Evolutionary conservation across 2,113 vertebrate genomes (phyloP), one percentile per base, ranked within the genome.

Genomic region (Dipodomys stephensi): DNA sequence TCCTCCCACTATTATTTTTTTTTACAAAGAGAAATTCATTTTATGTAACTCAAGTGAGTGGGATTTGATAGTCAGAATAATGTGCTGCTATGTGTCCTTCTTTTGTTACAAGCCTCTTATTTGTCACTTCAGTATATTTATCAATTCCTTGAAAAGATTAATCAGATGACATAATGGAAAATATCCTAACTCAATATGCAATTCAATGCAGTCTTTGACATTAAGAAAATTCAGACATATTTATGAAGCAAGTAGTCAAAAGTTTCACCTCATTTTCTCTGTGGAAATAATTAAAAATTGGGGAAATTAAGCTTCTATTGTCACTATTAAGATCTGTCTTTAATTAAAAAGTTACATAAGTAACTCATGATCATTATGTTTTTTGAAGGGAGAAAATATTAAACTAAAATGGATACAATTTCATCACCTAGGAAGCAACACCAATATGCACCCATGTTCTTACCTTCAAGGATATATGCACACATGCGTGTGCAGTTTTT

Each of bases 21-120:
- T 78, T 15, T 73, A 84, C 90, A 79, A 93, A 78, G 30, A 78
- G 62, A 81, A 82, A 94, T 96, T 93, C 49, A 91, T 90, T 93
- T 96, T 89, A 76, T 8, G 15, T 62, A 78, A 93, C 35, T 78
- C n/a, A 88, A 72, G 68, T 23, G 73, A 72, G 27, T 80, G 30
- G 39, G 4, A 93, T 90, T 80, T 84, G 78, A 92, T 67, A 87
- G 77, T 83, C 60, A 79, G 72, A 84, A 71, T 65, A 87, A 84
- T 69, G 16, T 39, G 25, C 76, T 65, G 28, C 39, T 72, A 44
- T 62, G 13, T 39, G 10, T 67, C 53, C 46, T 79, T 85, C 57
- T 49, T 84, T 77, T 85, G 72, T n/a, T 84, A 5, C 1, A 90
- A 90, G 80, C 39, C 23, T 91, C 44, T 60, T 84, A 16, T 64